These are phyloP conservation scores for Paradoxurus hermaphroditus DNA, from an alignment of 2,113 vertebrate species.

Conservation along the genomic window DNA sequence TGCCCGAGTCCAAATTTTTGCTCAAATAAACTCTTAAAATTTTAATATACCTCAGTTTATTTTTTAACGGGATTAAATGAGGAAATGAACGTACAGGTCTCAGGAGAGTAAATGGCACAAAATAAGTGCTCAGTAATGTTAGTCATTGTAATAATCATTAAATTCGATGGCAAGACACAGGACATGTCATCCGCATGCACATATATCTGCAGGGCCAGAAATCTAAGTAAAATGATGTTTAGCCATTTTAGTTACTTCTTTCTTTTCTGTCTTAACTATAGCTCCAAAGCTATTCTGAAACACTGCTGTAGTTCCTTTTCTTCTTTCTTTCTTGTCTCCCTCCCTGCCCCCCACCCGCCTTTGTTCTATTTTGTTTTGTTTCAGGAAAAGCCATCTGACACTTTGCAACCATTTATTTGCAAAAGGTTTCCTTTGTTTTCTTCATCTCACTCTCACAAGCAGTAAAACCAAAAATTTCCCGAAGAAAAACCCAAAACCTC, in stretches of 20 bases:
- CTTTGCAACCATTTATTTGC: conserved; percentile 58
- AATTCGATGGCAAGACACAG: not conserved
- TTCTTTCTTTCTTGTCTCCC: not conserved
- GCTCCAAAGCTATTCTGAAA: not conserved
- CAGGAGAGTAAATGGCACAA: not conserved
- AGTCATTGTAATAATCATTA: not conserved
- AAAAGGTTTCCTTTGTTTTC: conserved; percentile 53
- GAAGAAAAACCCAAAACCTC: not conserved
- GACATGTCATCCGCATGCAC: not conserved
- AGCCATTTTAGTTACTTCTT: not conserved
- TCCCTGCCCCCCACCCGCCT: too few species aligned
- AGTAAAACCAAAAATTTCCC: conserved; percentile 6
- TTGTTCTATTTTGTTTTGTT: conserved; percentile 23
- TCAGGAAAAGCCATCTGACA: not conserved
- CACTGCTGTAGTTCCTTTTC: not conserved
- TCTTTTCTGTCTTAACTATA: not conserved
- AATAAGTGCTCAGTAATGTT: not conserved
- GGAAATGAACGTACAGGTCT: not conserved
- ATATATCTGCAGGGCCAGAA: not conserved
- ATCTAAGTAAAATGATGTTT: not conserved
- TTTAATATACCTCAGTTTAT: not conserved
- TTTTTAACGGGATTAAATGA: not conserved
- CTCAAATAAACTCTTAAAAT: not conserved
- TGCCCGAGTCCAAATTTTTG: not conserved
- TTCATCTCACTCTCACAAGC: not conserved